Evolutionary conservation across 1,140 invertebrate genomes (phyloP).

Genomic region (Apis mellifera): Amel_HAv3.1 CM009942.2:11451501-11452000

Average conservation of each 20-base stretch:
- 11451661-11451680: slow-evolving; percentile 48
- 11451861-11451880: slow-evolving; percentile 57
- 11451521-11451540: no score
- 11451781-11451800: slow-evolving; percentile 54
- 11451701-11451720: slow-evolving; percentile 64
- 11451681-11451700: slow-evolving; percentile 44
- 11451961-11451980: slow-evolving; percentile 25
- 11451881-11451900: slow-evolving; percentile 55
- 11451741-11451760: slow-evolving; percentile 69
- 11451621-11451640: background rate
- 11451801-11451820: slow-evolving; percentile 47
- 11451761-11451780: slow-evolving; percentile 69
- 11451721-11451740: slow-evolving; percentile 66
- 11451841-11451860: slow-evolving; percentile 65
- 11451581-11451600: background rate
- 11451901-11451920: slow-evolving; percentile 56
- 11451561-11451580: background rate
- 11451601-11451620: background rate
- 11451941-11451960: slow-evolving; percentile 26
- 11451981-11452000: background rate
- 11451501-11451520: no score
- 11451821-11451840: slow-evolving; percentile 60
- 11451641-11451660: slow-evolving; percentile 12
- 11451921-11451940: slow-evolving; percentile 44
- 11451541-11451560: background rate